Percentiles rank a stretch among this genome's conserved stretches.
These are phyloP conservation scores for Remorina albescens DNA, from an alignment of 2,797 vertebrate species.

Conservation along the genomic window DNA sequence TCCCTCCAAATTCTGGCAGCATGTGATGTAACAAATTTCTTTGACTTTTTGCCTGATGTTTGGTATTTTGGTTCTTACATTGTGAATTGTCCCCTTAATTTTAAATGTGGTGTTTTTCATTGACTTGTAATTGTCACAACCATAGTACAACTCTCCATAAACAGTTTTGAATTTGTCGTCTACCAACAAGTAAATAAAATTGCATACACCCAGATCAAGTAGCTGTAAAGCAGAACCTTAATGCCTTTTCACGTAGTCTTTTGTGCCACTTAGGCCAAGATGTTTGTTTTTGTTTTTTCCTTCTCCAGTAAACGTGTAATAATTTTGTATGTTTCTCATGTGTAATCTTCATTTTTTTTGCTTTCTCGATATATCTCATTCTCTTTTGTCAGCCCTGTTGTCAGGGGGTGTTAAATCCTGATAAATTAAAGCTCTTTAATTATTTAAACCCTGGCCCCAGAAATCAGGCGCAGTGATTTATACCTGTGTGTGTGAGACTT, in stretches of 20 bases:
- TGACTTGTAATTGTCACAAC: conserved; percentile 48
- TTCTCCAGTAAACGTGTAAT: conserved; percentile 59
- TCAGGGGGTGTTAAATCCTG: conserved; percentile 81
- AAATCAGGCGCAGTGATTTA: conserved; percentile 84
- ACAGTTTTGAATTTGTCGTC: conserved; percentile 45
- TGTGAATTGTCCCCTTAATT: conserved; percentile 36
- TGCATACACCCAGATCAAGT: conserved; percentile 61
- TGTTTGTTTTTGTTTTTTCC: conserved; percentile 39
- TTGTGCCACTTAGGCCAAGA: conserved; percentile 48
- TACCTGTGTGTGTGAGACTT: conserved; percentile 74
- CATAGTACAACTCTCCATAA: conserved; percentile 29
- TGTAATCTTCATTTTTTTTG: conserved; percentile 38
- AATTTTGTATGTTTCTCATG: conserved; percentile 61
- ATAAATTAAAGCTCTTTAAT: conserved; percentile 88
- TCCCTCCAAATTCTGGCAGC: conserved; percentile 38
- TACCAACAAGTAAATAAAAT: conserved; percentile 51
- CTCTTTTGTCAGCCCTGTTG: conserved; percentile 76
- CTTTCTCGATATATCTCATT: conserved; percentile 54
- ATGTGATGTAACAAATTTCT: conserved; percentile 27
- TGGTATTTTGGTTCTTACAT: conserved; percentile 34
- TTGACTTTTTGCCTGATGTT: conserved; percentile 29
- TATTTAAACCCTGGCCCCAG: conserved; percentile 85
- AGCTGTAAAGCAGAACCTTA: conserved; percentile 65
- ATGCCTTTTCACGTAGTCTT: conserved; percentile 57
- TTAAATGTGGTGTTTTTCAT: conserved; percentile 29